Base-by-base conservation (phyloP, 2,113 vertebrate species). In the Psilopsiagon aurifrons region DNA sequence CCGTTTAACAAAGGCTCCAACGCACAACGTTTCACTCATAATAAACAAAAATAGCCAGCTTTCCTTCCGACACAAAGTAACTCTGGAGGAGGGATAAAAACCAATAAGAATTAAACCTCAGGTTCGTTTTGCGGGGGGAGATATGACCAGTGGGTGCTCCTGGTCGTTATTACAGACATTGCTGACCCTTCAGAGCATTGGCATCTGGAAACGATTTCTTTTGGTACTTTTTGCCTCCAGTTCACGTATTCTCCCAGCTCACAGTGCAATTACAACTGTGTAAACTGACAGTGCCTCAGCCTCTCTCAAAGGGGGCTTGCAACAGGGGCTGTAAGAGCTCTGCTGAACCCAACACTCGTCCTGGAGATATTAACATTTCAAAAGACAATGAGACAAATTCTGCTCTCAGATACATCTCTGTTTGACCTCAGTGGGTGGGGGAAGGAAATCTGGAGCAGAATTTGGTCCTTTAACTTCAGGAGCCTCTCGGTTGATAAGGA, bases 311-410 rank as follows among this genome's bases (percentile, higher is more conserved):
- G 33, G 57, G 90, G 94, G 74, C 46, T 44, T 86, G 92, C 83
- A 37, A 43, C 91, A n/a, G 84, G 44, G 84, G 57, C 73, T 97
- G 82, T 86, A 82, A 78, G 95, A 75, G 80, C 86, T 78, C 59
- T 91, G 94, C 92, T 90, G 96, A 94, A 94, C 88, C 78, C 92
- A 95, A 92, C 95, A 95, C 96, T 96, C 79, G 22, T 82, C 91
- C 81, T 90, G 60, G 54, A 77, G 71, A 55, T 88, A 98, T 98
- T 98, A 98, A 97, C 98, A 98, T 98, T 98, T 98, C 98, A 98
- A 98, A 98, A 98, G 98, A 91, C 94, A 94, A 93, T 91, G 94
- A 95, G 87, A 88, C 73, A 95, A 97, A 95, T 97, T 97, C 96
- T 97, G 92, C 91, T 95, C 66, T 35, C 97, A 97, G 94, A 67